These are phyloP conservation scores for Distichodus sexfasciatus DNA, from an alignment of 2,797 vertebrate genomes.

Conservation along the genomic window DNA sequence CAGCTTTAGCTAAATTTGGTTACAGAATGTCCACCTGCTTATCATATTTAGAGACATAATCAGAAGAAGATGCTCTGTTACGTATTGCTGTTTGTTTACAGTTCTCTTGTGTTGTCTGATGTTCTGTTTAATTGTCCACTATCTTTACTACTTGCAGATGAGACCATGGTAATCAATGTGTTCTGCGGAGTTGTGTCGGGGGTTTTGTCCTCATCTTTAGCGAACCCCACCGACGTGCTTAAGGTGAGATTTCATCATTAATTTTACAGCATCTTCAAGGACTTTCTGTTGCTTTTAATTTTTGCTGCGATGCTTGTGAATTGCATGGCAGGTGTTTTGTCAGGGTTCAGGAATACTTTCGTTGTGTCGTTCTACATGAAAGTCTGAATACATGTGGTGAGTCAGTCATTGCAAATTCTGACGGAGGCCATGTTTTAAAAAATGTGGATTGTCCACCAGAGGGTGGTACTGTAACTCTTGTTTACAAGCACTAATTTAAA, in stretches of 20 bases:
- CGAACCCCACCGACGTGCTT: conserved; percentile 93
- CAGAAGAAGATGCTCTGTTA: not conserved
- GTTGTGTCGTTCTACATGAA: too few species aligned
- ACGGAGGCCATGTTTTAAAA: too few species aligned
- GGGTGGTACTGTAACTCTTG: too few species aligned
- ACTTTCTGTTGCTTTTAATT: not conserved
- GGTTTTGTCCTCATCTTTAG: conserved; percentile 89
- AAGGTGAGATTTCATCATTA: conserved; percentile 76
- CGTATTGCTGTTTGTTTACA: not conserved
- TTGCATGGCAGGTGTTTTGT: too few species aligned
- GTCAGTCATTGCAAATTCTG: too few species aligned
- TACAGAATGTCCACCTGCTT: conserved; percentile 15
- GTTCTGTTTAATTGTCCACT: not conserved
- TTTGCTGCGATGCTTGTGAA: too few species aligned
- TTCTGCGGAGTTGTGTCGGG: conserved; percentile 93
- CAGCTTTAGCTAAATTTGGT: not conserved
- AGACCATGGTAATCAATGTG: conserved; percentile 92
- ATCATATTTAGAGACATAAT: not conserved
- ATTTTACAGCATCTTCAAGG: too few species aligned
- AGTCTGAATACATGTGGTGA: too few species aligned
- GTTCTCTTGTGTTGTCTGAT: not conserved
- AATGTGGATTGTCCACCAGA: too few species aligned
- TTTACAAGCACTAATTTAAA: too few species aligned
- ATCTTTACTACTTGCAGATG: conserved; percentile 76
- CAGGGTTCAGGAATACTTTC: too few species aligned